Evolutionary conservation across 2,113 vertebrate species (phyloP), one percentile per base, ranked within the genome.

Genomic region (Gobiocypris rarus): DNA sequence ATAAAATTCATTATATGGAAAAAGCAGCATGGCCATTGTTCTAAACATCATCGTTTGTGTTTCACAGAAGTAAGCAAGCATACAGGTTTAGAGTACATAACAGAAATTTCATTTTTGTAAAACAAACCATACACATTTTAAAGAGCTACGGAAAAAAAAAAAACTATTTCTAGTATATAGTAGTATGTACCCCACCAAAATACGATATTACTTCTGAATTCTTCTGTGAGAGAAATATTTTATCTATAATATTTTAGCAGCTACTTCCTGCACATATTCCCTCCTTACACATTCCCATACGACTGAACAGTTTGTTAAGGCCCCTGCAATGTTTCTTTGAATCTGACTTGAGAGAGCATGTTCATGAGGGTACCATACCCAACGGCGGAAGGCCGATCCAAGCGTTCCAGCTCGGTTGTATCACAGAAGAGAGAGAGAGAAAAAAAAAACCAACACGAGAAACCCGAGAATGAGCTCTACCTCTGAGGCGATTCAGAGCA

Each of bases 311-410:
- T 92, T 89, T 92, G 89, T 90, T 85, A 92, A 87, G 26, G 69
- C 8, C 50, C 71, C 61, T 45, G 38, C 83, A 85, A 86, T 87
- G 78, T 87, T 83, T 86, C 89, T 91, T 88, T 90, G 88, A 90
- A 92, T 91, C 75, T 87, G 91, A 87, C 85, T 87, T 63, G 81
- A 83, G 86, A 89, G 89, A 86, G 65, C 83, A 84, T 90, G 87
- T 91, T 91, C 73, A 89, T 87, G 90, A 89, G 75, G 5, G 73
- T 73, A 86, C 22, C 54, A 71, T 26, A 48, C 86, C 50, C 41
- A 14, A 82, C 19, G 78, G 71, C 26, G 34, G 70, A 50, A 41
- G 67, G 22, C n/a, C 14, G 81, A 63, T 78, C 83, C 87, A 84
- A 52, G 79, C 3, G 45, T 67, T n/a, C 63, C 58, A 78, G 34